A percentile compares a stretch with the other conserved stretches of the same genome.
Conservation (phyloP, 1,140 invertebrate genomes). For the Magallana ariakensis region DNA sequence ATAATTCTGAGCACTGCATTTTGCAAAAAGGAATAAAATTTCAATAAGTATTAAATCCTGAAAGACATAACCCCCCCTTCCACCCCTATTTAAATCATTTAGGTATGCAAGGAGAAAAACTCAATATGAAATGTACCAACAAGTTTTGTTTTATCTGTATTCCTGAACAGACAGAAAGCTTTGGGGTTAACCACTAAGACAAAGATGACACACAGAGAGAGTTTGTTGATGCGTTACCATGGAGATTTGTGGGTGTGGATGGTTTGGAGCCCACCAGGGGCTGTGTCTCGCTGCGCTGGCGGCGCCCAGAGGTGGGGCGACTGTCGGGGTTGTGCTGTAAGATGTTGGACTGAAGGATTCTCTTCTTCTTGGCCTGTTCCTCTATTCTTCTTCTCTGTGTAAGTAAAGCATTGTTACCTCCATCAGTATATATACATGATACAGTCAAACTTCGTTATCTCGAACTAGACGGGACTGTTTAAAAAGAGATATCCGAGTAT, state of each 20-base stretch:
- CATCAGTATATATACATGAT: too few relatives aligned
- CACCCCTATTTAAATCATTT: too few relatives aligned
- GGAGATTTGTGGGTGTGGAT: constrained; percentile 50
- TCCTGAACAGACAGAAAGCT: neutral
- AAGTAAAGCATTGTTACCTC: neutral
- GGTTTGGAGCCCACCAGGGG: constrained; percentile 53
- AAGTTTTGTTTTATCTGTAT: neutral
- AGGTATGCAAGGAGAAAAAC: too few relatives aligned
- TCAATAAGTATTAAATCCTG: too few relatives aligned
- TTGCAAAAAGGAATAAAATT: too few relatives aligned
- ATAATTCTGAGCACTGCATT: too few relatives aligned
- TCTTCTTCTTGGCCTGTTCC: constrained; percentile 53
- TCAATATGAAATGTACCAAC: too few relatives aligned
- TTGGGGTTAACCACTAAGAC: neutral
- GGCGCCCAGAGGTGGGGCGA: constrained; percentile 41
- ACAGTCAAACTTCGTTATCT: too few relatives aligned
- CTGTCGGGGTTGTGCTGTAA: constrained; percentile 54
- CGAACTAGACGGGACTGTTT: too few relatives aligned
- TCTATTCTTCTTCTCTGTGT: constrained; percentile 53
- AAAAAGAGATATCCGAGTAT: too few relatives aligned
- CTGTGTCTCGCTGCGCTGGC: constrained; percentile 48
- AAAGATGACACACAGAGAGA: neutral
- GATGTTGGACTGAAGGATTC: constrained; percentile 38
- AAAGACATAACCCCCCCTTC: too few relatives aligned
- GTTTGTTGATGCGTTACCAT: constrained; percentile 4